Evolutionary conservation across 2,888 invertebrate species (phyloP), one percentile per base, ranked within the genome.

Genomic region (Hydraecia micacea): DNA sequence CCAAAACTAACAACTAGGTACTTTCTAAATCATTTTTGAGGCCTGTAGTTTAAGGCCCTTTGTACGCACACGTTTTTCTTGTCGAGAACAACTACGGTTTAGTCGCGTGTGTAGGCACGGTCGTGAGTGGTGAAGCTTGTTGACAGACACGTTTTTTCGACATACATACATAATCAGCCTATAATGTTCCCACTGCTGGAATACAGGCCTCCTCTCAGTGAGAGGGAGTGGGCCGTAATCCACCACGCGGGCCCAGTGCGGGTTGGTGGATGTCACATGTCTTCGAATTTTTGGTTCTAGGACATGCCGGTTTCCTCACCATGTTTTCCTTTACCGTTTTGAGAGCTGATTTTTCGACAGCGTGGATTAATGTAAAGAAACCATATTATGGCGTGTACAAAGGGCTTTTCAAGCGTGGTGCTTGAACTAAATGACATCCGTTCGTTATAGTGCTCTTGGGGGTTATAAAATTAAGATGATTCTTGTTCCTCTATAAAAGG

Each of bases 401-500:
- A 58, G 55, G 11, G 25, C 49, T 49, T 49, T 18, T 49, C 39
- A 68, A 60, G 15, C 15, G 9, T 52, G 18, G 25, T 68, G 49
- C 21, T 42, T 18, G 36, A 55, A 42, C 3, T 32, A 32, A 52
- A 63, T 46, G 13, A 71, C 36, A 13, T 39, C 18, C 25, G 2
- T 63, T 65, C 6, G 1, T 32, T 32, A 32, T 49, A n/a, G 18
- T 28, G 3, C 74, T 49, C 63, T 65, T 55, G n/a, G 13, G 15
- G 11, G 21, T 25, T 8, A 75, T 66, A 32, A 81, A 73, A 65
- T 83, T 11, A 28, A 36, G 25, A 62, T 36, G n/a, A 21, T 39
- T 65, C 36, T 46, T 55, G 28, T 58, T 32, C 42, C 21, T n/a
- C n/a, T n/a, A 72, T 73, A 73, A 62, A 66, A 69, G 39, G 2